A percentile compares a stretch with the other conserved stretches of the same genome.
phyloP scores from a whole-genome alignment of 2,113 vertebrate species.

The Lepisosteus osseus region DNA sequence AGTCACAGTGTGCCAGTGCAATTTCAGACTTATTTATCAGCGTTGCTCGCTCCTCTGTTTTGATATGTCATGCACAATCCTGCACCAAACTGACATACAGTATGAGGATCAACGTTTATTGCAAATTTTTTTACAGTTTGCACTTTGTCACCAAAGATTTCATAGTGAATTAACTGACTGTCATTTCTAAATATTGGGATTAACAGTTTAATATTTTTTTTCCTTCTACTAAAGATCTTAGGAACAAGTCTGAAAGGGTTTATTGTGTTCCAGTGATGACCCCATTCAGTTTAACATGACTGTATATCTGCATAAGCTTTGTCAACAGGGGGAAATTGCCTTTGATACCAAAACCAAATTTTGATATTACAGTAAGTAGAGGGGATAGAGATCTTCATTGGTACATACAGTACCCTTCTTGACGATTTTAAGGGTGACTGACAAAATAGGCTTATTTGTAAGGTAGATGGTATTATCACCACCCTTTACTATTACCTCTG shows the following conservation, averaged over 20 bases:
- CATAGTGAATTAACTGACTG: neutral
- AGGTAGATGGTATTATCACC: too few species aligned
- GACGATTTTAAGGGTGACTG: too few species aligned
- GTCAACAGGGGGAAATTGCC: neutral
- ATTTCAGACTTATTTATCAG: conserved; percentile 7
- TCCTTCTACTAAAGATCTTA: neutral
- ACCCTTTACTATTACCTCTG: too few species aligned
- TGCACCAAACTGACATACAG: neutral
- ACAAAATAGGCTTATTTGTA: too few species aligned
- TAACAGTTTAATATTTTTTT: neutral
- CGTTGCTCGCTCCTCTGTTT: neutral
- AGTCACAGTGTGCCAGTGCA: conserved; percentile 1
- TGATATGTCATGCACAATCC: conserved; percentile 1
- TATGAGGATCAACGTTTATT: neutral
- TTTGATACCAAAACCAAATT: neutral
- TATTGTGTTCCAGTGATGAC: neutral
- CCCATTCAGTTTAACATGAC: neutral
- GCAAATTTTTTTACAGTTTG: neutral
- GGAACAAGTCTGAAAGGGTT: neutral
- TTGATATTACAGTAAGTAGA: too few species aligned
- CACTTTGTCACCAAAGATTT: conserved; percentile 2
- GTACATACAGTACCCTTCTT: too few species aligned
- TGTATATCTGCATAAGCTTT: neutral
- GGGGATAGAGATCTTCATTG: too few species aligned
- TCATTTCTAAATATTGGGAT: neutral